phyloP scores from a whole-genome alignment of 2,797 vertebrate genomes.

The Gallirallus australis region DNA sequence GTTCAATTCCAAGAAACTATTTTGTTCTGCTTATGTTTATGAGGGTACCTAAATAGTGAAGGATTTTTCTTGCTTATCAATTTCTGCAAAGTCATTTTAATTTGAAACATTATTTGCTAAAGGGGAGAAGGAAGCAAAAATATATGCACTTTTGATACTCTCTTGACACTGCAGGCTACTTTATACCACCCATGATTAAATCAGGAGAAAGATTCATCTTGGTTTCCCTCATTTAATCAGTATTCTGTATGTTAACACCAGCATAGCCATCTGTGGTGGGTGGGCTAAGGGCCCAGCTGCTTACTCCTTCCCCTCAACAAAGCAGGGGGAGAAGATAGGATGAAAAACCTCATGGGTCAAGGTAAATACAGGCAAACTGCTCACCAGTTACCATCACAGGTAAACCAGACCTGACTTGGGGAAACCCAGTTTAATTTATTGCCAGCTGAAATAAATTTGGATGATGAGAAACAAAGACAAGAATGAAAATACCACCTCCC shows the following conservation, averaged over 20 bases:
- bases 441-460: neutral
- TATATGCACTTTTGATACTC: neutral
- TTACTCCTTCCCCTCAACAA: neutral
- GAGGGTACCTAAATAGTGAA: neutral
- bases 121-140: neutral
- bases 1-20: neutral
- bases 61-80: neutral
- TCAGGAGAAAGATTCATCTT: neutral
- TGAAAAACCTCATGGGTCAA: neutral
- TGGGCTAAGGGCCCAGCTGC: neutral
- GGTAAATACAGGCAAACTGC: neutral
- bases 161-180: neutral
- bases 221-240: neutral
- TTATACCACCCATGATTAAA: neutral
- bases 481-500: neutral
- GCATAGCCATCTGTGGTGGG: neutral
- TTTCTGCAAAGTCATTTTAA: neutral
- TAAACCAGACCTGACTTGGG: neutral
- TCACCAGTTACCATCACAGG: neutral
- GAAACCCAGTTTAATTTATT: neutral
- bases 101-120: neutral
- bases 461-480: neutral
- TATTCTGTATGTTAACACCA: neutral
- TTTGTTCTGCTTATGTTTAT: neutral
- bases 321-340: neutral